Evolutionary conservation across 2,888 invertebrate genomes (phyloP).

Genomic region (Drosophila antonietae): DNA sequence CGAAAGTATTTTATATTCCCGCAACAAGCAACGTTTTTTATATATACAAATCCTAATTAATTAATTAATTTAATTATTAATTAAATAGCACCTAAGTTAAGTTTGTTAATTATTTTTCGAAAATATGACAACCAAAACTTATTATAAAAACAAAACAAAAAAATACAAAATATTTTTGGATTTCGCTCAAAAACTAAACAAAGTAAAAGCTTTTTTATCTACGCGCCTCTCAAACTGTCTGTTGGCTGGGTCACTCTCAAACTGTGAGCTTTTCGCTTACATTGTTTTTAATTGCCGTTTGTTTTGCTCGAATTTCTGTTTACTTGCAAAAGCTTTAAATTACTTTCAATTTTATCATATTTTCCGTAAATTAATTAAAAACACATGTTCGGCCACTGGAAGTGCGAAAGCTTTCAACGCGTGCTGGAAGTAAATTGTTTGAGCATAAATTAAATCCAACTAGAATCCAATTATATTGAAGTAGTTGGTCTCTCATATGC

Average conservation of each 20-base stretch:
- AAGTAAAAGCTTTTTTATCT: constrained; percentile 6
- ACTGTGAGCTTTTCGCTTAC: constrained; percentile 9
- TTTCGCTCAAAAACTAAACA: constrained; percentile 63
- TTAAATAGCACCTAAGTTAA: constrained; percentile 72
- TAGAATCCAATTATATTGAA: neutral
- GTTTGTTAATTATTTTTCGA: constrained; percentile 73
- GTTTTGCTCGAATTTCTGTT: constrained; percentile 58
- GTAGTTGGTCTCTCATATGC: constrained; percentile 6
- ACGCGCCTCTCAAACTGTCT: constrained; percentile 10
- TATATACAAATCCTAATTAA: constrained; percentile 42
- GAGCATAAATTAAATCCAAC: constrained; percentile 11
- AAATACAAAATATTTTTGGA: constrained; percentile 71
- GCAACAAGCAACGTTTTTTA: constrained; percentile 61
- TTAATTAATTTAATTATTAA: constrained; percentile 43
- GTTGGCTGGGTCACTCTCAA: neutral
- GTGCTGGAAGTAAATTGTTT: constrained; percentile 34
- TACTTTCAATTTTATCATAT: neutral
- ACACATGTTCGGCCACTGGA: constrained; percentile 31
- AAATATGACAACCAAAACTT: constrained; percentile 61
- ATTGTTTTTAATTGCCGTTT: constrained; percentile 40
- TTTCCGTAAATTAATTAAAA: neutral
- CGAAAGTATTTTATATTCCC: constrained; percentile 66
- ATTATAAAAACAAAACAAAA: constrained; percentile 1
- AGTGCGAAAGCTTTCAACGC: constrained; percentile 37
- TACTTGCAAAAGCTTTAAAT: constrained; percentile 33